These are phyloP conservation scores for Carassius gibelio DNA, from an alignment of 2,113 vertebrate species.

Conservation along the genomic window DNA sequence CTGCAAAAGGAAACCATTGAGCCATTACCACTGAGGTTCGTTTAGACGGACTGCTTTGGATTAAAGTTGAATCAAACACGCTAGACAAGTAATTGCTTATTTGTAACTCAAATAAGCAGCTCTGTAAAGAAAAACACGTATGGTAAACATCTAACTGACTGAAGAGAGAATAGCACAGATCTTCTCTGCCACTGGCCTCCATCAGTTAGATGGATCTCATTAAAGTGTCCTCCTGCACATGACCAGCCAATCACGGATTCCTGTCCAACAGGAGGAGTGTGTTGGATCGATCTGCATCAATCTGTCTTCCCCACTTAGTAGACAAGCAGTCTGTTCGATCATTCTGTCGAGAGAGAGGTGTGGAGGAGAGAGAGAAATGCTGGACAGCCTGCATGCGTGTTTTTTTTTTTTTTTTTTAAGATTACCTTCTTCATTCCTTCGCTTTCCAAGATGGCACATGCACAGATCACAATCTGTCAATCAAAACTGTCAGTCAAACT, in stretches of 20 bases:
- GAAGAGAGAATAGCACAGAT: neutral
- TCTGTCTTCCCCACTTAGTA: neutral
- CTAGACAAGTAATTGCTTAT: too few relatives aligned
- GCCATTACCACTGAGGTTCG: neutral
- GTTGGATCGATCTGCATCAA: neutral
- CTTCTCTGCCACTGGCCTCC: neutral
- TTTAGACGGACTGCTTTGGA: neutral
- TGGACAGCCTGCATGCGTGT: neutral
- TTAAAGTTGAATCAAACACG: neutral
- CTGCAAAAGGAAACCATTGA: neutral
- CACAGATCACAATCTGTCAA: neutral
- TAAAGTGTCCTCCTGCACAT: constrained; percentile 23
- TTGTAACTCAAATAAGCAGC: neutral
- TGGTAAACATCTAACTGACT: neutral
- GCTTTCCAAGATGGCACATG: neutral
- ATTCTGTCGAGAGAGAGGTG: neutral
- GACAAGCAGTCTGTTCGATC: constrained; percentile 36
- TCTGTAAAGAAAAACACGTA: neutral
- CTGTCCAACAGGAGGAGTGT: constrained; percentile 23
- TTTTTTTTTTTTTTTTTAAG: neutral
- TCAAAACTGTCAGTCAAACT: neutral
- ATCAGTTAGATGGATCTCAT: constrained; percentile 31
- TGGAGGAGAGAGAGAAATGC: neutral
- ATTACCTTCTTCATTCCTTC: neutral
- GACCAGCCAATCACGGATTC: constrained; percentile 38